Evolutionary conservation across 92 coral and sea anemone species (phyloP), one percentile per base, ranked within the genome.

Genomic region (Umimayanthus kanabou): DNA sequence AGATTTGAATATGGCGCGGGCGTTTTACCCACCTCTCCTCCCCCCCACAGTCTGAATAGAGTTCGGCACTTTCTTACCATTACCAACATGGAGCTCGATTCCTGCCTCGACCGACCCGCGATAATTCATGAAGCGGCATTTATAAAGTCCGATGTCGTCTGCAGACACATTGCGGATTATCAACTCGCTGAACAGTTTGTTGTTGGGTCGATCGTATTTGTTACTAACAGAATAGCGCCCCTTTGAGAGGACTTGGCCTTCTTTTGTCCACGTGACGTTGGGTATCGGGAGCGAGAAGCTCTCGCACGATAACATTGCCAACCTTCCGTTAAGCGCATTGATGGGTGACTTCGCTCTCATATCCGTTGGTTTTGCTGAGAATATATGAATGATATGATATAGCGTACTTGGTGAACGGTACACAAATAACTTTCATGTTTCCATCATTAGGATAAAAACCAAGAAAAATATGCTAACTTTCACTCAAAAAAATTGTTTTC

Each of bases 231-330:
- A 42, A 77, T 18, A 77, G 8, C 81, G 81, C 18, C 15, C 30
- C 22, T 77, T 33, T 45, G 29, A 42, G 22, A 77, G 4, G 15
- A 45, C 14, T 10, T 45, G 16, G 9, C 80, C 80, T 22, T 77
- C 80, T 45, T 22, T 77, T 9, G 80, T 77, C 80, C 80, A 77
- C 28, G 80, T 40, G 55, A 77, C 80, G 33, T 77, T 77, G 22
- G 80, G 49, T 3, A 77, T 33, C 7, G 80, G 80, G 58, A 9
- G 33, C 0, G 80, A 77, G 33, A 77, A 23, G 30, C 80, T 40
- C 16, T 42, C 57, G 29, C 80, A 77, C 4, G 80, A 77, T 39
- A 77, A 11, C 80, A 40, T 33, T 6, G 80, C 58, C 0, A 20
- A 33, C 25, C 58, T 42, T 77, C 80, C 80, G 4, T 77, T 77